Base-by-base conservation (phyloP, 2,888 invertebrate species). In the Tipula helvola region DNA sequence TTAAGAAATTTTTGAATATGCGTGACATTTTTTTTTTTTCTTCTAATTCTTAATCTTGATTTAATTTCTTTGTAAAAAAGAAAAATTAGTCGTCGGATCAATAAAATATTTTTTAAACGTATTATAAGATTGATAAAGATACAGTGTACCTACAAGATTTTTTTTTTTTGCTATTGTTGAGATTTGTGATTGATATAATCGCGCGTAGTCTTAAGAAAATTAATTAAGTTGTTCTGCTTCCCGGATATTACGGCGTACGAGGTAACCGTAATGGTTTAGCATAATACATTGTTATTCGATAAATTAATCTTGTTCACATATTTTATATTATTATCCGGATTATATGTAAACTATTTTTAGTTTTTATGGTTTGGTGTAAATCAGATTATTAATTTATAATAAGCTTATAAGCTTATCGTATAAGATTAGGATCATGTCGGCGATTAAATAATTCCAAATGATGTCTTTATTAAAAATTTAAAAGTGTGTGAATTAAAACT, bases 11-110 rank as follows among this genome's bases (percentile, higher is more conserved):
- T 71, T 71, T 71, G 28, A 28, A 71, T 71, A 71, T 71, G 71
- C 71, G 71, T 71, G 71, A 71, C 71, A 71, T 71, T 71, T 71
- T 71, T 71, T 71, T 71, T 71, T 8, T 39, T 39, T n/a, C 16
- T n/a, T 2, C 7, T 52, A 28, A 28, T 71, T 28, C 16, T 16
- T 71, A 71, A 71, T 71, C 71, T 71, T 71, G 71, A 71, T 71
- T 71, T 71, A 13, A 57, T 39, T 44, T 52, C n/a, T 52, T 57
- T 28, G 28, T 28, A 28, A 71, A 71, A 8, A 71, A 18, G 71
- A 71, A 71, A 71, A 71, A 71, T 71, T 71, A 71, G 71, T 71
- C 71, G 71, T 71, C 71, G 71, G 71, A 71, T 71, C 71, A 71
- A 71, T 71, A 71, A 71, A 71, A 71, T 71, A 12, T 71, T 18